These are phyloP conservation scores for Porites divaricata DNA, from an alignment of 92 coral and sea anemone species.

Conservation along the genomic window DNA sequence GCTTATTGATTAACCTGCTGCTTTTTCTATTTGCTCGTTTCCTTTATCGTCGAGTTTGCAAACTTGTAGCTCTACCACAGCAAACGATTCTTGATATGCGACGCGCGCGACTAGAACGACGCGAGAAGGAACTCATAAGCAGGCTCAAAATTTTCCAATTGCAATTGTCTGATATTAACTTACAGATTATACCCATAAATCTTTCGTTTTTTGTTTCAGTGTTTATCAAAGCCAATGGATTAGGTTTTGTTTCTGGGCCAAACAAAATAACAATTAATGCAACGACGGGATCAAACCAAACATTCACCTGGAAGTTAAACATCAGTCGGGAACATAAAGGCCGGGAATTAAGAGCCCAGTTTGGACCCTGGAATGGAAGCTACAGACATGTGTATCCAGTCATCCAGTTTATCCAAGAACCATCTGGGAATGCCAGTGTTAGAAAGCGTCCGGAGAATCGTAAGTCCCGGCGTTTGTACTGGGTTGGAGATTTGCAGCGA, in stretches of 20 bases:
- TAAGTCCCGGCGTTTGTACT: conserved; percentile 14
- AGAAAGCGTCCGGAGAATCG: no score
- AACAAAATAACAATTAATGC: conserved; percentile 20
- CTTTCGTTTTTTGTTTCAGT: conserved; percentile 1
- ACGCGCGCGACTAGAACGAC: no score
- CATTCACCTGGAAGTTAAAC: conserved; percentile 48
- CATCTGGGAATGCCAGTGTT: background rate
- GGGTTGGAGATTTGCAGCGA: conserved; percentile 40
- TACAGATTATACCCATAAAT: no score
- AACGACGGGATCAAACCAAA: conserved; percentile 28
- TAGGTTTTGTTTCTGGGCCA: background rate
- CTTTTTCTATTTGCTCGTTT: no score
- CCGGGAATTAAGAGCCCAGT: conserved; percentile 1
- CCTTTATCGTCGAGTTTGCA: no score
- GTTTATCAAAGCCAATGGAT: background rate
- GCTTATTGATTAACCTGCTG: no score
- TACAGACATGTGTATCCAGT: background rate
- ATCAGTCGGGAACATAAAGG: background rate
- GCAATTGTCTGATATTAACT: no score
- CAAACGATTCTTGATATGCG: no score
- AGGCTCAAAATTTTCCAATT: no score
- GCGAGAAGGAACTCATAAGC: no score
- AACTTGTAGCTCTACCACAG: no score
- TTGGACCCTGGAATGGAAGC: conserved; percentile 25
- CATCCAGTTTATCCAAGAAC: background rate